These are phyloP conservation scores for Pinctada fucata DNA, from an alignment of 2,888 invertebrate species.

Conservation along the genomic window DNA sequence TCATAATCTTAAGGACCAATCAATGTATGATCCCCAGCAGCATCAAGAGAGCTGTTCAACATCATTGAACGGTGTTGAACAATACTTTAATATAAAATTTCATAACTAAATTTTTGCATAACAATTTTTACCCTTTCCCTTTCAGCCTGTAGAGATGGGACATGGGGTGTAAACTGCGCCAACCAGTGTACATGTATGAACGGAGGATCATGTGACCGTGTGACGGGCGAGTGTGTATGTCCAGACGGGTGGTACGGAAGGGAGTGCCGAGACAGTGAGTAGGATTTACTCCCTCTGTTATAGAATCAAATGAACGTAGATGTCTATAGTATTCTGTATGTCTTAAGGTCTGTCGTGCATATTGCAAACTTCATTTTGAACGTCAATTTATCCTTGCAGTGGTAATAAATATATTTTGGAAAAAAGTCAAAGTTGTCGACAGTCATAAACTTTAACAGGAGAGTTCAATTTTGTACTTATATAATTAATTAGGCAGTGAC, in stretches of 20 bases:
- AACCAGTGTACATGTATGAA: conserved; percentile 71
- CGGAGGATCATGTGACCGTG: conserved; percentile 70
- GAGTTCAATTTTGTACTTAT: no score
- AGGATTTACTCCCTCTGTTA: not conserved
- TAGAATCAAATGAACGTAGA: not conserved
- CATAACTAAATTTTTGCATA: no score
- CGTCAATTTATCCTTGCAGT: no score
- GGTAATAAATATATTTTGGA: no score
- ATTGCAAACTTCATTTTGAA: not conserved
- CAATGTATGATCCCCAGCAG: no score
- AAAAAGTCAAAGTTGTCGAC: no score
- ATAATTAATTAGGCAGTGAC: no score
- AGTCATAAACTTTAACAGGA: no score
- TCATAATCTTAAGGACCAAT: no score
- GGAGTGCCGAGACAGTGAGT: conserved; percentile 68
- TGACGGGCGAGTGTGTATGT: conserved; percentile 75
- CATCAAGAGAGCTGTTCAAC: no score
- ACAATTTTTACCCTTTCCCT: not conserved
- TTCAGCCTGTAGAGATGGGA: conserved; percentile 67
- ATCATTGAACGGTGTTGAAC: no score
- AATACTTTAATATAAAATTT: no score
- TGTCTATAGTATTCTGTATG: not conserved
- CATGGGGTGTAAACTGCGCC: conserved; percentile 72
- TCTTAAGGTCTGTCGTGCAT: not conserved
- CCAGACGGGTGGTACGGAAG: conserved; percentile 74